Evolutionary conservation across 2,797 vertebrate genomes (phyloP), one percentile per base, ranked within the genome.

Genomic region (Typhlichthys subterraneus): DNA sequence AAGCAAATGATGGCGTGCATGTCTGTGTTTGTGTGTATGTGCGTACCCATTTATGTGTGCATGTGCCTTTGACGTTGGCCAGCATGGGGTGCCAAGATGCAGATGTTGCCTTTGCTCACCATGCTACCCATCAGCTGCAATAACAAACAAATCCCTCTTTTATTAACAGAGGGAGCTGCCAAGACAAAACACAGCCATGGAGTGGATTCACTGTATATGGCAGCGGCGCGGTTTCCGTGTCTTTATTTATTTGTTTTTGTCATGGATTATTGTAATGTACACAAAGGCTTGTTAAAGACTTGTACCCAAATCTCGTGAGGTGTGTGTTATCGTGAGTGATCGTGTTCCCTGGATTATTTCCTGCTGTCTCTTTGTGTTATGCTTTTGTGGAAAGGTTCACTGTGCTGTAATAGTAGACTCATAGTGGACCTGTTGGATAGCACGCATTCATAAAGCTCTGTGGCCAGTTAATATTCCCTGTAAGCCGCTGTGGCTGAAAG

Each of bases 41-140:
- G 19, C 53, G 1, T 11, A 54, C 57, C 12, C 29, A 2, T 53
- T 38, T 54, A 46, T 64, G 10, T 64, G 72, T 45, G 23, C 19
- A 11, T 57, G 68, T 61, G 73, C 51, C 64, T 76, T 84, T 76
- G 75, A 77, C 73, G 50, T 72, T 15, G 13, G 52, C 13, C 57
- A 49, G 55, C 59, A 50, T 47, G 31, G 13, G 17, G 61, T 59
- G 67, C 64, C 79, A 69, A 64, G 64, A 58, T 74, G 75, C 70
- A 84, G 63, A 87, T 79, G 62, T 69, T 77, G 67, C 77, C 67
- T 85, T 80, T 76, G 69, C 70, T 77, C 66, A 72, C 63, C 70
- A 53, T 19, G 31, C 76, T 72, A 73, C 64, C 67, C 75, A 78
- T 81, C 66, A 80, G 53, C 61, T 70, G 62, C 60, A 81, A 69